Evolutionary conservation across 2,113 vertebrate species (phyloP).

Genomic region (Fulica atra): DNA sequence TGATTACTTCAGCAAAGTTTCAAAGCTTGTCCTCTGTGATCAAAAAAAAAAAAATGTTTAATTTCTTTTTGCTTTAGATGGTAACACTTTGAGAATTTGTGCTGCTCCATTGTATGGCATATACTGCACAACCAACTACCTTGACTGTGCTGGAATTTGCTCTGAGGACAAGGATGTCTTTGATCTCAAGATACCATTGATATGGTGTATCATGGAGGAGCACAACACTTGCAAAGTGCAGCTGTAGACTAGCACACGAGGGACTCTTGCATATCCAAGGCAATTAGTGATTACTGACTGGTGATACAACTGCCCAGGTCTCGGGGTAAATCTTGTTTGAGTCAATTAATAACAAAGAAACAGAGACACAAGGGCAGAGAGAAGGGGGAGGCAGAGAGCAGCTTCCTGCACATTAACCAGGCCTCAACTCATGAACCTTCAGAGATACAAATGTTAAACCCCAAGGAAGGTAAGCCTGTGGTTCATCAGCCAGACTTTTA

Average conservation of each 20-base stretch:
- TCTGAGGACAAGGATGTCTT: background rate
- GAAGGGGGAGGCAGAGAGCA: background rate
- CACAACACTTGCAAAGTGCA: background rate
- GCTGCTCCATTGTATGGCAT: background rate
- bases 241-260: background rate
- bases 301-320: background rate
- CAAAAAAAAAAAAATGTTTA: background rate
- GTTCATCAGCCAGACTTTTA: background rate
- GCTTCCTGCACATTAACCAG: background rate
- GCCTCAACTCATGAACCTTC: background rate
- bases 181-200: background rate
- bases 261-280: background rate
- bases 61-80: background rate
- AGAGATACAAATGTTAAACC: background rate
- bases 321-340: background rate
- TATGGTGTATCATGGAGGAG: background rate
- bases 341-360: slow-evolving; percentile 13
- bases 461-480: background rate
- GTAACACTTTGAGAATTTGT: background rate
- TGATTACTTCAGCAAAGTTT: background rate
- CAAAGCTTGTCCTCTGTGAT: background rate
- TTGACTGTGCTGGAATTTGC: background rate
- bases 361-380: background rate
- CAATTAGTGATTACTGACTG: slow-evolving; percentile 16
- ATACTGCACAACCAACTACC: background rate